Conservation (phyloP, 2,113 vertebrate species). For the Lathamus discolor region DNA sequence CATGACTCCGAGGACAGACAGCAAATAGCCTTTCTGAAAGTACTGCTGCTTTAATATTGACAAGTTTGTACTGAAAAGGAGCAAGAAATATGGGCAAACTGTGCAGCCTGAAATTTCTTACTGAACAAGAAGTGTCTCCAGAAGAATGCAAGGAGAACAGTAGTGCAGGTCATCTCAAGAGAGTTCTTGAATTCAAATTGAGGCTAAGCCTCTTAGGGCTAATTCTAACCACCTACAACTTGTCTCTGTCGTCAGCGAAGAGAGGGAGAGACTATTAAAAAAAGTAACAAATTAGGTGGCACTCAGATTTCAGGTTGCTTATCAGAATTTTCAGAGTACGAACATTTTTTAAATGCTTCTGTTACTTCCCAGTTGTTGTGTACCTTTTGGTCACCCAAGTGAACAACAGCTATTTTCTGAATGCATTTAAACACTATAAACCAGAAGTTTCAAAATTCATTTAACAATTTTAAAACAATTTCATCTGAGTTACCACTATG, state of each 20-base stretch:
- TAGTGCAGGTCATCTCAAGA: not conserved
- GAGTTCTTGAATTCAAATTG: not conserved
- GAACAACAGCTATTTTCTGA: not conserved
- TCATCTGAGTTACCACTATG: not conserved
- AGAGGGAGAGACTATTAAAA: not conserved
- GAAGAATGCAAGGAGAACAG: not conserved
- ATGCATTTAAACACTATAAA: not conserved
- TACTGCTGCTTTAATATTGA: not conserved
- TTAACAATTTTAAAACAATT: not conserved
- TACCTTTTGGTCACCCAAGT: not conserved
- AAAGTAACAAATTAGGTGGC: not conserved
- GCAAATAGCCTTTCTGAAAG: not conserved
- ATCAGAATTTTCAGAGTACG: not conserved
- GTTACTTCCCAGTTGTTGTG: not conserved
- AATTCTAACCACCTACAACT: fast-evolving
- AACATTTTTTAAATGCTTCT: not conserved
- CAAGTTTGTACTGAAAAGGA: not conserved
- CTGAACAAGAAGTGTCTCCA: not conserved
- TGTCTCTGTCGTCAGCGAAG: not conserved
- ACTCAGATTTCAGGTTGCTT: not conserved
- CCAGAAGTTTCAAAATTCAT: not conserved
- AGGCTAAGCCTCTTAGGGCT: not conserved
- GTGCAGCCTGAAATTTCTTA: not conserved
- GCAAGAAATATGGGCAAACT: not conserved
- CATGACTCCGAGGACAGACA: not conserved